These are phyloP conservation scores for Lamellibrachia columna DNA, from an alignment of 2,888 invertebrate species.

Conservation along the genomic window DNA sequence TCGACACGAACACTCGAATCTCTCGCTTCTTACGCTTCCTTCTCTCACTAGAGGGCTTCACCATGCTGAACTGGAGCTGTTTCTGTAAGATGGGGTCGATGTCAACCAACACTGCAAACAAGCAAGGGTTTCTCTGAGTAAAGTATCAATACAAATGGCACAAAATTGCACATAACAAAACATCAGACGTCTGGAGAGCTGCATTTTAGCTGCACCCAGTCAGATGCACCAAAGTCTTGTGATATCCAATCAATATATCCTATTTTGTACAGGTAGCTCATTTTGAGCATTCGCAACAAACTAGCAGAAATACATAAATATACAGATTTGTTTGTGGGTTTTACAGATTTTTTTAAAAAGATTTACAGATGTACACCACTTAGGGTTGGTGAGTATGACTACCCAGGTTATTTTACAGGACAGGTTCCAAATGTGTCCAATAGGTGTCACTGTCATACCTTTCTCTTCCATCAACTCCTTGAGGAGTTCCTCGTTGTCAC, in stretches of 20 bases:
- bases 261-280: no score
- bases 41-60: background rate
- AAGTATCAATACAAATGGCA: background rate
- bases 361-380: no score
- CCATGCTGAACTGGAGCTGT: constrained; percentile 6
- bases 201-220: no score
- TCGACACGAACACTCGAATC: constrained; percentile 54
- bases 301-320: no score
- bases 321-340: no score
- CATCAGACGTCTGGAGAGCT: no score
- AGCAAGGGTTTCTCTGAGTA: background rate
- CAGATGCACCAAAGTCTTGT: no score
- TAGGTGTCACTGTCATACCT: background rate
- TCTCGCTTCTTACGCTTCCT: constrained; percentile 47
- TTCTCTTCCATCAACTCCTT: constrained; percentile 23
- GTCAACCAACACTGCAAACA: background rate
- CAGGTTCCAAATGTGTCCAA: background rate
- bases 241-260: no score
- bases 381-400: background rate
- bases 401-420: background rate
- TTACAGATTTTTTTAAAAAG: no score
- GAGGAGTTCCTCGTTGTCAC: constrained; percentile 45
- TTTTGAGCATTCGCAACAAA: no score
- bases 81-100: background rate
- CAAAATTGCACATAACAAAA: no score